These are phyloP conservation scores for Upupa epops DNA, from an alignment of 2,113 vertebrate genomes.

Conservation along the genomic window DNA sequence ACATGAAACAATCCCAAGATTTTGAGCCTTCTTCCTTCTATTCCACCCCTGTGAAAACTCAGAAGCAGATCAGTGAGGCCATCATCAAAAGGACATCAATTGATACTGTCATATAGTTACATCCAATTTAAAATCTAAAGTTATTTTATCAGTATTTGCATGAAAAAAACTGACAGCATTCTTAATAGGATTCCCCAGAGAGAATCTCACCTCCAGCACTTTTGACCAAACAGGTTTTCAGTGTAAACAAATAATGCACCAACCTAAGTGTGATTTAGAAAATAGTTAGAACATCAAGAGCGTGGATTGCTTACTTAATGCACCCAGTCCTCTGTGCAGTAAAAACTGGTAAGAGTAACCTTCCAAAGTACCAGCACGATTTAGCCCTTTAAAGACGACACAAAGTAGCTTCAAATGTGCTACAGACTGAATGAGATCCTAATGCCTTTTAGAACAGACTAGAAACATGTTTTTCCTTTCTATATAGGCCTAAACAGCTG, in stretches of 20 bases:
- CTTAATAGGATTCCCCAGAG: accelerated
- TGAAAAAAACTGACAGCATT: background rate
- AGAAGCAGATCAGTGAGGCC: background rate
- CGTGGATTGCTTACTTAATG: background rate
- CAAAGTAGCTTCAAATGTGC: background rate
- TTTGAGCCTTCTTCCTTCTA: background rate
- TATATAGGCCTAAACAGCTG: background rate
- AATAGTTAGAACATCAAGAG: background rate
- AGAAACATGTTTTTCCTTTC: background rate
- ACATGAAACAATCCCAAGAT: too few species aligned
- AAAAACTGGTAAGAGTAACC: background rate
- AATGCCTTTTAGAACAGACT: background rate
- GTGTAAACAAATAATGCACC: background rate
- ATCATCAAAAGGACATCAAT: background rate
- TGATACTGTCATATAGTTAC: background rate
- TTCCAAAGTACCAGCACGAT: background rate
- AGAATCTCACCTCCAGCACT: background rate
- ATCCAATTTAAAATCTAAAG: background rate
- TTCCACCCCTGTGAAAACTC: background rate
- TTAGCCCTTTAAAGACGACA: background rate
- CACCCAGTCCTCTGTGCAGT: background rate
- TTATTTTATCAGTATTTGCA: background rate
- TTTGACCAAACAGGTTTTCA: background rate
- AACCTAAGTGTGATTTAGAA: background rate
- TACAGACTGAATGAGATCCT: background rate